Conservation (phyloP, 1,140 invertebrate species). For the Papilio helenus region DNA sequence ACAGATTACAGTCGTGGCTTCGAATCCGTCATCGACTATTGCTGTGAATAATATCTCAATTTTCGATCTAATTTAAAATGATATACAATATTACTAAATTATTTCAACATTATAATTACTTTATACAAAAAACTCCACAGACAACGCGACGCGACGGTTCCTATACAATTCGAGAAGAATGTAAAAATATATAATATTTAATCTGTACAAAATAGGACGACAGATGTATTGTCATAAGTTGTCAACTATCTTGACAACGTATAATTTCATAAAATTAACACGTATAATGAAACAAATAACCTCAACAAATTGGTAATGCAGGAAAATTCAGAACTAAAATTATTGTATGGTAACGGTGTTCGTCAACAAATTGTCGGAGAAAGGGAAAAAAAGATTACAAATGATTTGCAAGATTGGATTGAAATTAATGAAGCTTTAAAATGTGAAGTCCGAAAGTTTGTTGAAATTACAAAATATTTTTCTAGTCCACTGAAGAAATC, state of each 20-base stretch:
- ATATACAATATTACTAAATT: too few species aligned
- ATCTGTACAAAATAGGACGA: neutral
- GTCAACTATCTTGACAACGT: neutral
- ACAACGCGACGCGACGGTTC: too few species aligned
- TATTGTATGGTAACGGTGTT: neutral
- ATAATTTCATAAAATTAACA: neutral
- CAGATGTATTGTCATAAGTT: neutral
- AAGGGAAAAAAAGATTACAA: conserved; percentile 45
- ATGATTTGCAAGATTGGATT: conserved; percentile 42
- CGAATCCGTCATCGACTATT: too few species aligned
- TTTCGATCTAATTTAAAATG: too few species aligned
- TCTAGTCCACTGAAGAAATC: conserved; percentile 70
- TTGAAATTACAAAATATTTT: conserved; percentile 74
- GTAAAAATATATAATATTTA: neutral
- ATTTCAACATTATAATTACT: neutral
- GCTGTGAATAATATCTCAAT: too few species aligned
- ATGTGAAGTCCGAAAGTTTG: conserved; percentile 65
- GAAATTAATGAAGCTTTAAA: conserved; percentile 51
- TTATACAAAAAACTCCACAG: too few species aligned
- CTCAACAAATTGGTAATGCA: conserved; percentile 3
- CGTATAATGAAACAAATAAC: neutral
- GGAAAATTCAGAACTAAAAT: conserved; percentile 9
- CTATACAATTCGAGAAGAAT: too few species aligned
- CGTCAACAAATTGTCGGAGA: neutral
- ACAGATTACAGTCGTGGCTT: too few species aligned